phyloP scores from a whole-genome alignment of 64 coral and sea anemone species.

The Actinia equina region DNA sequence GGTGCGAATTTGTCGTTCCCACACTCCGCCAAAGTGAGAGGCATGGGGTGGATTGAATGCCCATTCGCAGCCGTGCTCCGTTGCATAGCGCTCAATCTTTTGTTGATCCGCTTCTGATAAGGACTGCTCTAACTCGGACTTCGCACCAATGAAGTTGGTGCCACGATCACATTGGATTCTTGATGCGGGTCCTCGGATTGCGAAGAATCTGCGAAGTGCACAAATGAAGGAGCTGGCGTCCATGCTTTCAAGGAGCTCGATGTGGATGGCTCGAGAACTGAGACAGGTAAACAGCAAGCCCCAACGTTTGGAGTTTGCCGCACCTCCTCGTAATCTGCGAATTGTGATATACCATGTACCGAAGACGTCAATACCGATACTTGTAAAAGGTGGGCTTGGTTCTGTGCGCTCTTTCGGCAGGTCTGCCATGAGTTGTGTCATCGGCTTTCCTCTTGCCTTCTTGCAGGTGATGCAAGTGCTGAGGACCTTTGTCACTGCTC shows the following conservation, averaged over 20 bases:
- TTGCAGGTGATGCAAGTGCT: constrained; percentile 24
- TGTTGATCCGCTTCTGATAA: background rate
- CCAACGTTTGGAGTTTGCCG: constrained; percentile 31
- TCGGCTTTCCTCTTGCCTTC: constrained; percentile 17
- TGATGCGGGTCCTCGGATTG: constrained; percentile 9
- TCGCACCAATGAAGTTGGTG: constrained; percentile 44
- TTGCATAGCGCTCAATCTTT: background rate
- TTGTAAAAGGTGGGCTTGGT: constrained; percentile 10
- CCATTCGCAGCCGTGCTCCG: background rate
- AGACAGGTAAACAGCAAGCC: constrained; percentile 34
- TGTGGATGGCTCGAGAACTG: constrained; percentile 25
- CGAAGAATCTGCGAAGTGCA: constrained; percentile 30
- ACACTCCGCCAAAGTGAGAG: constrained; percentile 9
- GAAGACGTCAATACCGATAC: constrained; percentile 23
- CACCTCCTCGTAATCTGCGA: constrained; percentile 15
- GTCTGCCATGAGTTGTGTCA: constrained; percentile 38
- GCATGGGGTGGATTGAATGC: background rate
- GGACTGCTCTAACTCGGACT: no score
- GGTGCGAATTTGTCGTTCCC: constrained; percentile 23
- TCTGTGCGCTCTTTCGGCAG: constrained; percentile 30
- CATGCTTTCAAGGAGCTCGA: constrained; percentile 35
- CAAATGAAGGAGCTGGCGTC: constrained; percentile 50
- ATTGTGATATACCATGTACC: constrained; percentile 21
- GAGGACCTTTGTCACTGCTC: background rate
- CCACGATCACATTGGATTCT: constrained; percentile 34